phyloP scores from a whole-genome alignment of 1,140 invertebrate species.

The Drosophila lacteicornis region DNA sequence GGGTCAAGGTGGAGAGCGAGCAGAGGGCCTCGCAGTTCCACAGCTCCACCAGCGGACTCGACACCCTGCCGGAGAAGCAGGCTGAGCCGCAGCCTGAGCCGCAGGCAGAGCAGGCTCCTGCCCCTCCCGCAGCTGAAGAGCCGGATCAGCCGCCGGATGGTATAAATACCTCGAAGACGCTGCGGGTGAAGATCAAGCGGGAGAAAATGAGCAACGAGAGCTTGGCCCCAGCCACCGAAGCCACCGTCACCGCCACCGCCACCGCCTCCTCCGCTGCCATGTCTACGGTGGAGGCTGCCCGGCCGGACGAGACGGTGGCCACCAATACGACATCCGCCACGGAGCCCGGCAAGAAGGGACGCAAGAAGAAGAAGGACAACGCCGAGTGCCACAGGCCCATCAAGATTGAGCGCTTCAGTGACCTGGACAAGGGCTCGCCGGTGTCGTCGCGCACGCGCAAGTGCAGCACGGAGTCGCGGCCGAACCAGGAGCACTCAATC shows the following conservation, averaged over 20 bases:
- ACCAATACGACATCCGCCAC: conserved; percentile 33
- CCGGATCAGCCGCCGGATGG: not conserved
- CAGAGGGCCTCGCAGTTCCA: conserved; percentile 67
- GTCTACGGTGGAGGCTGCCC: conserved; percentile 2
- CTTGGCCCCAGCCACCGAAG: not conserved
- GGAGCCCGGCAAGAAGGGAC: conserved; percentile 42
- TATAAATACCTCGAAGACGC: not conserved
- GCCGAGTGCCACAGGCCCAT: conserved; percentile 59
- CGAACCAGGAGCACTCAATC: conserved; percentile 58
- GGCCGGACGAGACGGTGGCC: conserved; percentile 44
- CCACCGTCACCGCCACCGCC: not conserved
- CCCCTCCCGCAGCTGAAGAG: not conserved
- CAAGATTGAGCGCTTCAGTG: conserved; percentile 79
- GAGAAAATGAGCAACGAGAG: conserved; percentile 65
- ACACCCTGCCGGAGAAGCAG: not conserved
- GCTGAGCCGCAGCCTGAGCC: too few relatives aligned
- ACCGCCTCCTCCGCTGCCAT: conserved; percentile 16
- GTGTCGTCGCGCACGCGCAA: conserved; percentile 68
- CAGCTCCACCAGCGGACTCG: not conserved
- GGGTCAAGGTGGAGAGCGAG: conserved; percentile 71
- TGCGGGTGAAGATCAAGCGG: conserved; percentile 68
- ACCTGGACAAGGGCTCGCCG: conserved; percentile 56
- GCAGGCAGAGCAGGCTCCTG: not conserved
- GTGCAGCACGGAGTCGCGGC: conserved; percentile 40
- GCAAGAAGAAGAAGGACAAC: conserved; percentile 66